Percentiles rank a stretch among this genome's conserved stretches.
Evolutionary conservation across 2,113 vertebrate species (phyloP).

Genomic region (Speoplatyrhinus poulsoni): DNA sequence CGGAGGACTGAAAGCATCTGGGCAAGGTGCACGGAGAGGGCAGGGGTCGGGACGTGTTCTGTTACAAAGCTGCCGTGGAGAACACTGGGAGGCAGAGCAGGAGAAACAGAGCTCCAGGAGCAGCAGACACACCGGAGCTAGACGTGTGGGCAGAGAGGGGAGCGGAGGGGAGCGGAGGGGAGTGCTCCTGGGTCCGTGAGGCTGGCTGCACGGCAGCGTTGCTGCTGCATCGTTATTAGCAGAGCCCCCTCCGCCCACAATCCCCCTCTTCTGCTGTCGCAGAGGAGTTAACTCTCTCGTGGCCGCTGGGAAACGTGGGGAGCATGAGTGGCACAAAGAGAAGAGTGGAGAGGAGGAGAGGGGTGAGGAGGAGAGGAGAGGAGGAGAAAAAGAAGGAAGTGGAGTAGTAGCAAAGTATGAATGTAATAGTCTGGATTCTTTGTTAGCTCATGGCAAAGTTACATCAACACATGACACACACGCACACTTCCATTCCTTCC

Average conservation of each 20-base stretch:
- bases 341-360: constrained; percentile 1
- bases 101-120: too few species aligned
- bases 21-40: neutral
- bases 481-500: too few species aligned
- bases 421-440: neutral
- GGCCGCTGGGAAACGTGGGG: constrained; percentile 43
- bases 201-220: constrained; percentile 45
- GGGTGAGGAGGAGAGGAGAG: neutral
- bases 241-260: constrained; percentile 67
- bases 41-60: too few species aligned
- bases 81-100: neutral
- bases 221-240: constrained; percentile 65
- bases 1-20: too few species aligned
- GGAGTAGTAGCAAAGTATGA: constrained; percentile 23
- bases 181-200: too few species aligned
- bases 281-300: constrained; percentile 69
- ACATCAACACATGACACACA: too few species aligned
- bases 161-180: too few species aligned
- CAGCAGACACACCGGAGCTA: too few species aligned
- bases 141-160: too few species aligned
- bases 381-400: constrained; percentile 26
- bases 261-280: constrained; percentile 43
- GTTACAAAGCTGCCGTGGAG: neutral
- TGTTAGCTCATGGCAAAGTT: too few species aligned
- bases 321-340: constrained; percentile 38